Base-by-base conservation (phyloP, 2,113 vertebrate genomes). In the Accipiter virgatus region DNA sequence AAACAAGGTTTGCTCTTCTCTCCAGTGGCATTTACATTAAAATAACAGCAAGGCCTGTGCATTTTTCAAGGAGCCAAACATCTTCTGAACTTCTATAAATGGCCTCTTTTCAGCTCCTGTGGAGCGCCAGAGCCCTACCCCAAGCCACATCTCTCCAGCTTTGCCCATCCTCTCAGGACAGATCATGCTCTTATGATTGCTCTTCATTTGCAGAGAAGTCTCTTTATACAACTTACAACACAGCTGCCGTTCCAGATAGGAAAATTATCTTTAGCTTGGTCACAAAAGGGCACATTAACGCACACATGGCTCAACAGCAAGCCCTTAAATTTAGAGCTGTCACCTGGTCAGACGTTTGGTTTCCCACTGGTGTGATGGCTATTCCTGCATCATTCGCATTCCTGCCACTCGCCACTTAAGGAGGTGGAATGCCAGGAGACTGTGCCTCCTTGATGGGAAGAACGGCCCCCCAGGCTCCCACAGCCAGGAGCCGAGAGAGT, bases 321-420 rank as follows among this genome's bases (percentile, higher is more conserved):
- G 78, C 62, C 66, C 70, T 93, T 95, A 97, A 95, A 95, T 96
- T 93, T 93, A 95, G 94, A 95, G 78, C 77, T 12, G 32, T 77
- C 78, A 73, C 65, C 81, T 90, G 93, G 77, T 58, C 53, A 36
- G 66, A 90, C 2, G 1, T 52, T 94, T 29, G 20, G 56, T 81
- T 87, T 48, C 77, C 62, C 74, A 25, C 42, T 42, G 77, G 53
- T 17, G 40, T 2, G 56, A 47, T 79, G 63, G 91, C 78, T 56
- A 72, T 20, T 81, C 78, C 81, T 40, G 56, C 78, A 94, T 82
- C 70, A 12, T 23, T 95, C 5, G 1, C 91, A 91, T 91, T 94
- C 93, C 93, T 87, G 81, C n/a, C 91, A 89, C 94, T 96, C 42
- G 0, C 16, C 95, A 94, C 93, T 78, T 43, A 2, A 2, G 40